Base-by-base conservation (phyloP, 2,888 invertebrate genomes). In the Beris morrisii region DNA sequence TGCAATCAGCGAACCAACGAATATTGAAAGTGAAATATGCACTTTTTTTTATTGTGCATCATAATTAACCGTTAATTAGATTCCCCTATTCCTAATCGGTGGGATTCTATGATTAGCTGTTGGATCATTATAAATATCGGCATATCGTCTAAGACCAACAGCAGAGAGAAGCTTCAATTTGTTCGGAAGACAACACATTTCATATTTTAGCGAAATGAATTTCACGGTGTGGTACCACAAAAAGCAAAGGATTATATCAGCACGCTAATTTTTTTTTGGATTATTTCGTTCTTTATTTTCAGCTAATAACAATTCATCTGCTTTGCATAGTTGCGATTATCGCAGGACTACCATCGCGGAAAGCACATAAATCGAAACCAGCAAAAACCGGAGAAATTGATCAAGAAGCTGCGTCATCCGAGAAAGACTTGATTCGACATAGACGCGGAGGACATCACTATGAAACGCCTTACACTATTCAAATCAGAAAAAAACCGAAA, bases 341-440 rank as follows among this genome's bases (percentile, higher is more conserved):
- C 15, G 12, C 48, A 13, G 48, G 9, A 6, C 12, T 15, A 48
- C 48, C 48, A 48, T 48, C 48, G 5, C 7, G 12, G 12, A 48
- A 48, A 48, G 5, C n/a, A 48, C 6, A 6, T 6, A 48, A 15
- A n/a, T 28, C 54, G 7, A 54, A 30, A 32, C 84, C 82, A 77
- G 86, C 86, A 0, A 84, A 83, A 71, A 81, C 38, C 9, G 61
- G 32, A 22, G 11, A 72, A 44, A 79, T 77, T 28, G 71, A 70
- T 58, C 71, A 66, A 64, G 65, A 44, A 30, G 58, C 67, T 64
- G 68, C 52, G 28, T 31, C 67, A 12, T 15, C 69, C 0, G 67
- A 69, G 9, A 67, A 69, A 15, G 72, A 71, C 46, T 57, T 69
- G 9, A 66, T 70, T 50, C 72, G 75, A 5, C 72, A 72, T 4